Evolutionary conservation across 2,797 vertebrate species (phyloP), one percentile per base, ranked within the genome.

Genomic region (Rhinophrynus dorsalis): DNA sequence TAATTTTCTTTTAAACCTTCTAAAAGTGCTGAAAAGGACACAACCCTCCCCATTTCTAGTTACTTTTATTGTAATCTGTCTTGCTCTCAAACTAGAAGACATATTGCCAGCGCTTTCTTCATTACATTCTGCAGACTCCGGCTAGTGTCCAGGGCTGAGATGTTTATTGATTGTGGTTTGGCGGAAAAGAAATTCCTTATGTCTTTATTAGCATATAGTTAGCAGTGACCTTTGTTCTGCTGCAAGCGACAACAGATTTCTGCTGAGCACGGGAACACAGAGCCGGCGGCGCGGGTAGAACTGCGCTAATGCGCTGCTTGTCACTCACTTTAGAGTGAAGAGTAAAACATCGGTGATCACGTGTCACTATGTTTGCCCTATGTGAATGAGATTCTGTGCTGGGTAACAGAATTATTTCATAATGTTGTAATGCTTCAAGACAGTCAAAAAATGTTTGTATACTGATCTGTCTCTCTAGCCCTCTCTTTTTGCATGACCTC

Each of bases 141-240:
- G 24, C 2, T 0, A 0, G 24, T 3, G 15, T 78, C 74, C 9
- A 15, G 62, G 40, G 30, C 70, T 42, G 0, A 73, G 57, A 57
- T 30, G 40, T 44, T 23, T 33, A 3, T 79, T 63, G 78, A 76
- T 72, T 44, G 67, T 42, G 33, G 26, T 0, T 35, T 18, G 0
- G 3, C 17, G 32, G 11, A 32, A 66, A 59, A 55, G 24, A 21
- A 7, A 3, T 35, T 8, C 23, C 45, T 35, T 30, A 1, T 27
- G 64, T 38, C 37, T 12, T 68, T 13, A 45, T 75, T 79, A 76
- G 76, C 74, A 78, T 54, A 21, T 23, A 33, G 69, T 75, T 76
- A 61, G 10, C 75, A 27, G 0, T 68, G 80, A 67, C 60, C 80
- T 80, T 80, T 48, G 1, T 27, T 62, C 76, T 5, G 5, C 5